Evolutionary conservation across 2,113 vertebrate genomes (phyloP).

Genomic region (Tachysurus fulvidraco): DNA sequence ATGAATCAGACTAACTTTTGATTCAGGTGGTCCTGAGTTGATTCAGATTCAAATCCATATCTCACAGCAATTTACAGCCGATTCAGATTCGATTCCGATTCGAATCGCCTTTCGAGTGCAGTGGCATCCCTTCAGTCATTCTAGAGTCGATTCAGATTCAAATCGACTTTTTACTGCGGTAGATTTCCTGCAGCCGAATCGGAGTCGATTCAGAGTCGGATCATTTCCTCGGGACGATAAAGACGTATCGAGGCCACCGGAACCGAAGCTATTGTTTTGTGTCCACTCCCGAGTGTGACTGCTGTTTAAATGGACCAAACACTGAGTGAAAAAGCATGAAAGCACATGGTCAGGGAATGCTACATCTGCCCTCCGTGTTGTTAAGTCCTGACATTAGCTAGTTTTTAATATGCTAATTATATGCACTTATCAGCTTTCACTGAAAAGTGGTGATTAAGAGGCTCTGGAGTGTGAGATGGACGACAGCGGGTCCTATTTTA

Average conservation of each 20-base stretch:
- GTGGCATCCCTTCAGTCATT: neutral
- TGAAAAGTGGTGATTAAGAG: neutral
- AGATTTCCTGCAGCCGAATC: neutral
- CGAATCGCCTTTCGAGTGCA: too few relatives aligned
- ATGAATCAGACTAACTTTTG: neutral
- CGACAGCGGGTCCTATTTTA: neutral
- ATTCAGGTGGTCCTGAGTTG: too few relatives aligned
- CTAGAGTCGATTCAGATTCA: neutral
- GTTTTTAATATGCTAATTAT: neutral
- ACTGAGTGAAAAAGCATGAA: neutral
- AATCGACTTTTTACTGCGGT: neutral
- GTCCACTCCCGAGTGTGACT: neutral
- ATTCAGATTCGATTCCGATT: too few relatives aligned
- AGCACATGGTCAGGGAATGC: neutral
- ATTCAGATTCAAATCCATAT: neutral
- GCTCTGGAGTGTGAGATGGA: neutral
- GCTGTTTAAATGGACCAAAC: neutral
- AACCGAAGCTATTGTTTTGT: neutral
- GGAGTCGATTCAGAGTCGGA: neutral
- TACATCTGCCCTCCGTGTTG: too few relatives aligned
- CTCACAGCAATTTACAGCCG: accelerated
- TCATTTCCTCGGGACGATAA: neutral
- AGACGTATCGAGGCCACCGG: neutral
- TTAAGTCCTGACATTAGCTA: neutral
- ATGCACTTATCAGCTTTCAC: neutral